phyloP scores from a whole-genome alignment of 1,140 invertebrate genomes.

The Heliconius hermathena region DNA sequence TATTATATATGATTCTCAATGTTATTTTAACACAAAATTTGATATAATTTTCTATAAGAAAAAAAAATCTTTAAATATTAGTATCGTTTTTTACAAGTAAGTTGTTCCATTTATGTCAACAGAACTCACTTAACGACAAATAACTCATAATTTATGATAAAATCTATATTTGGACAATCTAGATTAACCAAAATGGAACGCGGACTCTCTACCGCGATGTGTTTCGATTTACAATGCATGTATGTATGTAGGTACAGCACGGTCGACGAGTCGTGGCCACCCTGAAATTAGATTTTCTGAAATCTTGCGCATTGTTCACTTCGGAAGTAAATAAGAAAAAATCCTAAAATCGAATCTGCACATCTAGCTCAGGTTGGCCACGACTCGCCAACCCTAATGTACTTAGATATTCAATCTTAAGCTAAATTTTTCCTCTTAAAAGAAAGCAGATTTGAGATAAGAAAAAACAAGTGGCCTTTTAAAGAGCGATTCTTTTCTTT shows the following conservation, averaged over 20 bases:
- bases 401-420: not conserved
- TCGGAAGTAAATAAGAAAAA: too few species aligned
- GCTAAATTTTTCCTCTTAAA: not conserved
- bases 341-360: too few species aligned
- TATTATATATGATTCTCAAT: too few species aligned
- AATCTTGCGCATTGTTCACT: too few species aligned
- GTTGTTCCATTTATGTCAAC: too few species aligned
- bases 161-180: not conserved
- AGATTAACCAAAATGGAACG: not conserved
- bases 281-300: too few species aligned
- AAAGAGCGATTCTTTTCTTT: not conserved
- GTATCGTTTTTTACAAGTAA: too few species aligned
- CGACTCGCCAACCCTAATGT: not conserved
- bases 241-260: not conserved
- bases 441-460: conserved; percentile 6
- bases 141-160: not conserved
- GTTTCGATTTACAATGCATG: not conserved
- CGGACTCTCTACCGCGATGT: not conserved
- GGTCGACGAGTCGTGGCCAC: too few species aligned
- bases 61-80: too few species aligned
- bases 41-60: too few species aligned
- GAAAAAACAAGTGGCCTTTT: conserved; percentile 5
- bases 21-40: too few species aligned
- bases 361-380: too few species aligned
- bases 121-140: not conserved